A percentile compares a stretch with the other conserved stretches of the same genome.
phyloP scores from a whole-genome alignment of 2,797 vertebrate species.

The Pangasius krempfi region DNA sequence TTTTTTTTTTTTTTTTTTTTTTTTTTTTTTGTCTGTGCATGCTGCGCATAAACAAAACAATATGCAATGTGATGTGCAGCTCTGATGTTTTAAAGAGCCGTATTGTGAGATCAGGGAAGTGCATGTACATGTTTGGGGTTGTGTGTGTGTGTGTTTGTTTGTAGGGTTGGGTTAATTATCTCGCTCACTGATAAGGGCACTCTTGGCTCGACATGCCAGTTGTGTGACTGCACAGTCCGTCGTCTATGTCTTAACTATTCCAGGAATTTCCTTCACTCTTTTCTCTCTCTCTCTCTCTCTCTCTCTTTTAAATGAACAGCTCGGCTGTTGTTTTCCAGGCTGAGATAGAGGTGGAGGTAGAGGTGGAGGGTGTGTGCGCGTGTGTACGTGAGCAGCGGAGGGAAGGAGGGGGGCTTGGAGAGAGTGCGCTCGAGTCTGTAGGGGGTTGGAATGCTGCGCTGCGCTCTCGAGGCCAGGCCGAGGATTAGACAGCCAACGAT shows the following conservation, averaged over 20 bases:
- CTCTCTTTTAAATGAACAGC: slow-evolving; percentile 11
- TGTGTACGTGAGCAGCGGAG: slow-evolving; percentile 12
- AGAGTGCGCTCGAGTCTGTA: slow-evolving; percentile 34
- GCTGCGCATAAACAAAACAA: slow-evolving; percentile 56
- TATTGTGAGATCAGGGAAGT: slow-evolving; percentile 23
- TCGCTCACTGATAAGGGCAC: slow-evolving; percentile 55
- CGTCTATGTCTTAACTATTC: slow-evolving; percentile 56
- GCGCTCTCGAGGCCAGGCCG: slow-evolving; percentile 45
- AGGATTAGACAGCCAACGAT: slow-evolving; percentile 43
- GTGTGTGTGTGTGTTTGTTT: slow-evolving; percentile 21
- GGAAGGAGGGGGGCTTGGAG: slow-evolving; percentile 33
- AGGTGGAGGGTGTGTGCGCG: slow-evolving; percentile 28
- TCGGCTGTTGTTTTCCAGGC: slow-evolving; percentile 50
- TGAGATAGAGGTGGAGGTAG: slow-evolving; percentile 34
- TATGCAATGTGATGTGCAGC: slow-evolving; percentile 39
- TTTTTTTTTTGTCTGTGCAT: slow-evolving; percentile 24
- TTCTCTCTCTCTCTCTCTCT: slow-evolving; percentile 17
- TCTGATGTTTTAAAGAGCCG: slow-evolving; percentile 15
- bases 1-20: neutral
- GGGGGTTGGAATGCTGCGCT: slow-evolving; percentile 54
- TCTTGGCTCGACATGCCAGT: slow-evolving; percentile 48
- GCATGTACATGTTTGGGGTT: slow-evolving; percentile 14
- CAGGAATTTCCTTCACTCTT: slow-evolving; percentile 58
- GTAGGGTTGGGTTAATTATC: slow-evolving; percentile 52
- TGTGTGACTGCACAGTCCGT: slow-evolving; percentile 50